Conservation (phyloP, 1,140 invertebrate genomes). For the Brachystomella parvula region DNA sequence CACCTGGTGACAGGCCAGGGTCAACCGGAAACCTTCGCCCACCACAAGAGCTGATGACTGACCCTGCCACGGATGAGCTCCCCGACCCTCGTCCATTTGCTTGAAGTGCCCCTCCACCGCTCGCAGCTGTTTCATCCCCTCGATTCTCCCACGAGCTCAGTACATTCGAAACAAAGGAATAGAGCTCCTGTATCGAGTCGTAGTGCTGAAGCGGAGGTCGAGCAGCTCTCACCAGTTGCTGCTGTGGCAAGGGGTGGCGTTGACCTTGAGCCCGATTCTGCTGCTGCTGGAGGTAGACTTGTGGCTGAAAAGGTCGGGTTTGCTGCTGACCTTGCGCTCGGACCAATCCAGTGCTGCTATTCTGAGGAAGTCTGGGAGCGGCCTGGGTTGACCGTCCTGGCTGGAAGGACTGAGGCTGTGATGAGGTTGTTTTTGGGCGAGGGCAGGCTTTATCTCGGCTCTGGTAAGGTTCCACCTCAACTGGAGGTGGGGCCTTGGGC, state of each 20-base stretch:
- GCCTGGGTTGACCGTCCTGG: neutral
- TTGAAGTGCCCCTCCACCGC: slow-evolving; percentile 3
- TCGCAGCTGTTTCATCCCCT: slow-evolving; percentile 3
- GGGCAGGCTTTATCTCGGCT: slow-evolving; percentile 20
- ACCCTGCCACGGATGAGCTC: slow-evolving; percentile 4
- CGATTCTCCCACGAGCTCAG: slow-evolving; percentile 36
- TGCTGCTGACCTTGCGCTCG: slow-evolving; percentile 2
- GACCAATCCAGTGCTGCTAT: neutral
- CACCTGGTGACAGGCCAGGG: neutral
- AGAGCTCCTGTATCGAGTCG: slow-evolving; percentile 38
- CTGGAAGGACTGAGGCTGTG: slow-evolving; percentile 7
- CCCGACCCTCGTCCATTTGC: neutral
- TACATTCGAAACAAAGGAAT: slow-evolving; percentile 37
- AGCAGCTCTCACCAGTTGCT: neutral
- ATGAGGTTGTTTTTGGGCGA: slow-evolving; percentile 4
- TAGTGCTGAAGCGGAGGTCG: slow-evolving; percentile 23
- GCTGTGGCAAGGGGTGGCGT: neutral
- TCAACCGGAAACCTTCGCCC: neutral
- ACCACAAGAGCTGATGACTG: neutral
- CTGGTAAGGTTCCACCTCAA: slow-evolving; percentile 29
- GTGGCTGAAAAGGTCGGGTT: slow-evolving; percentile 6
- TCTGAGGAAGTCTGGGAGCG: neutral
- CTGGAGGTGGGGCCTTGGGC: neutral
- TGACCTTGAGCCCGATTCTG: slow-evolving; percentile 2
- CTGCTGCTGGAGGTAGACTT: neutral